A percentile compares a stretch with the other conserved stretches of the same genome.
Conservation (phyloP, 2,888 invertebrate genomes). For the Epirrita christyi region DNA sequence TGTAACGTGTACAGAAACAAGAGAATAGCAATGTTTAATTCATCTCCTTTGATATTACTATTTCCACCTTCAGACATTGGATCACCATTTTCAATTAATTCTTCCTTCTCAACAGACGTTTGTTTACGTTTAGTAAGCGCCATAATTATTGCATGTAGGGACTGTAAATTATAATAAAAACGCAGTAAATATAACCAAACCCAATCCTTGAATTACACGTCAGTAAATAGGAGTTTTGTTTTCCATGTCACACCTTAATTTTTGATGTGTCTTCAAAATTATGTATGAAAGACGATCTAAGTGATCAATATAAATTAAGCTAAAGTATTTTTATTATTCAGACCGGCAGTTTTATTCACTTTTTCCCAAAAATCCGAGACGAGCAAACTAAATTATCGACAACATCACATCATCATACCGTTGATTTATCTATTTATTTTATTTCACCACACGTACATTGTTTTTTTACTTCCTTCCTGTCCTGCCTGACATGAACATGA, state of each 20-base stretch:
- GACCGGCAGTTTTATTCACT: constrained; percentile 3
- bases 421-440: no score
- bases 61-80: constrained; percentile 47
- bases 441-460: no score
- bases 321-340: not conserved
- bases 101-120: constrained; percentile 66
- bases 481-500: no score
- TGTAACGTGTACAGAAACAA: constrained; percentile 97
- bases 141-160: constrained; percentile 67
- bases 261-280: constrained; percentile 44
- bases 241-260: constrained; percentile 67
- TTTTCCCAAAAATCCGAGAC: constrained; percentile 1
- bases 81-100: constrained; percentile 76
- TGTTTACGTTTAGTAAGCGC: constrained; percentile 74
- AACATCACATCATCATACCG: not conserved
- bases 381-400: not conserved
- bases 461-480: no score
- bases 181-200: constrained; percentile 20
- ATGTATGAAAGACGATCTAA: constrained; percentile 23
- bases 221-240: constrained; percentile 44
- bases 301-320: not conserved
- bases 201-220: constrained; percentile 67
- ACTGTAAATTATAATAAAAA: constrained; percentile 53
- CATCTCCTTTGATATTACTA: constrained; percentile 89
- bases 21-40: constrained; percentile 92